Base-by-base conservation (phyloP, 2,888 invertebrate species). In the Agrypnus murinus region DNA sequence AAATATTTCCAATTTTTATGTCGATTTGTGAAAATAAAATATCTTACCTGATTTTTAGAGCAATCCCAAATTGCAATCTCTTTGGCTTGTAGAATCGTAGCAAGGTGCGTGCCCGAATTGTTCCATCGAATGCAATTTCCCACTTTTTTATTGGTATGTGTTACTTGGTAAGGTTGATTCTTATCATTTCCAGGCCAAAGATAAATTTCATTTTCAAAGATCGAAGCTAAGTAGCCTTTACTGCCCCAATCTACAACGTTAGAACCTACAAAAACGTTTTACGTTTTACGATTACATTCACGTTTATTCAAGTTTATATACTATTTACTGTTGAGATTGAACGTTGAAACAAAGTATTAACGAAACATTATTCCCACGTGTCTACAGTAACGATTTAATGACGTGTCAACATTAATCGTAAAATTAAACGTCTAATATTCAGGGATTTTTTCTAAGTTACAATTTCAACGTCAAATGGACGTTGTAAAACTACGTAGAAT, bases 221-320 rank as follows among this genome's bases (percentile, higher is more conserved):
- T 74, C 1, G 76, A 77, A 0, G 74, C 79, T 53, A 79, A 70
- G 14, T 74, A 76, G 15, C 77, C 77, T 46, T 68, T 72, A 32
- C 73, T 77, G 15, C 78, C 75, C 79, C 78, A 78, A 43, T 78
- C 78, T 8, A 75, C 73, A n/a, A 75, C 65, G 12, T 78, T 75
- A 8, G 74, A 69, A 65, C 67, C 77, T 78, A 60, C 48, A 70
- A 7, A 40, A 12, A 40, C 36, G 7, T 8, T 36, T 36, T 8
- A 36, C 36, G 9, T 10, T 36, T 36, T 10, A 36, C 7, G 9
- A 36, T 36, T 36, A 36, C 7, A 36, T 36, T 8, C 7, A 36
- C 7, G 7, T 10, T 10, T 36, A 1, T 40, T n/a, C 14, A 40
- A 40, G 5, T n/a, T n/a, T n/a, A n/a, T n/a, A n/a, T n/a, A n/a